These are phyloP conservation scores for Drosophila seclusa DNA, from an alignment of 2,888 invertebrate genomes.

Conservation along the genomic window DNA sequence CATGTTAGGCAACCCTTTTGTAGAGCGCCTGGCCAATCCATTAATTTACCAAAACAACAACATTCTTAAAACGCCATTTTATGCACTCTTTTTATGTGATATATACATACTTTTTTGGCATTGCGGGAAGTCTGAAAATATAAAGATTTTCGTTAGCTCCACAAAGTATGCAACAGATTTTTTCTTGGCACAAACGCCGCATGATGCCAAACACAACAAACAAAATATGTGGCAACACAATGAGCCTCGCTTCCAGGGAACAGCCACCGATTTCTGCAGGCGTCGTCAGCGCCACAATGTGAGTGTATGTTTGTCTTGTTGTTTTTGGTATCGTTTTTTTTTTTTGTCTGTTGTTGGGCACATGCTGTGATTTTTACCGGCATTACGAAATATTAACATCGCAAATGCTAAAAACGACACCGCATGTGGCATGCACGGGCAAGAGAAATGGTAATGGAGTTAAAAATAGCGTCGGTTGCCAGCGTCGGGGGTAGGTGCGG, in stretches of 20 bases:
- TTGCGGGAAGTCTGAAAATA: conserved; percentile 62
- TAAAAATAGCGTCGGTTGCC: conserved; percentile 34
- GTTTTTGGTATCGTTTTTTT: not conserved
- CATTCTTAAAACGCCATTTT: conserved; percentile 41
- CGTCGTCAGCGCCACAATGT: conserved; percentile 38
- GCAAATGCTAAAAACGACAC: conserved; percentile 55
- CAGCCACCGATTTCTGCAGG: conserved; percentile 63
- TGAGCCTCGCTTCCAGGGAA: conserved; percentile 25
- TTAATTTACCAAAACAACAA: conserved; percentile 40
- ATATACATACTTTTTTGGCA: conserved; percentile 34
- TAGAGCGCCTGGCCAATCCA: conserved; percentile 26
- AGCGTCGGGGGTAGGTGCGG: too few relatives aligned
- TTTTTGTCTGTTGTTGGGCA: conserved; percentile 39
- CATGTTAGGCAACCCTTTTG: conserved; percentile 10
- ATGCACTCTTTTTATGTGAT: conserved; percentile 18
- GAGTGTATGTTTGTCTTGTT: conserved; percentile 4
- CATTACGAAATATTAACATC: conserved; percentile 76
- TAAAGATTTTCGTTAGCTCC: conserved; percentile 57
- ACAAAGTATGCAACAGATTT: conserved; percentile 75
- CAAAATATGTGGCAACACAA: conserved; percentile 31
- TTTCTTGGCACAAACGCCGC: conserved; percentile 59
- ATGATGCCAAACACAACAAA: conserved; percentile 54
- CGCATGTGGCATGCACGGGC: conserved; percentile 55
- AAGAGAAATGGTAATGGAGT: conserved; percentile 53
- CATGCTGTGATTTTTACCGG: conserved; percentile 77